phyloP scores from a whole-genome alignment of 2,888 invertebrate genomes.

The Ectropis crepuscularia region DNA sequence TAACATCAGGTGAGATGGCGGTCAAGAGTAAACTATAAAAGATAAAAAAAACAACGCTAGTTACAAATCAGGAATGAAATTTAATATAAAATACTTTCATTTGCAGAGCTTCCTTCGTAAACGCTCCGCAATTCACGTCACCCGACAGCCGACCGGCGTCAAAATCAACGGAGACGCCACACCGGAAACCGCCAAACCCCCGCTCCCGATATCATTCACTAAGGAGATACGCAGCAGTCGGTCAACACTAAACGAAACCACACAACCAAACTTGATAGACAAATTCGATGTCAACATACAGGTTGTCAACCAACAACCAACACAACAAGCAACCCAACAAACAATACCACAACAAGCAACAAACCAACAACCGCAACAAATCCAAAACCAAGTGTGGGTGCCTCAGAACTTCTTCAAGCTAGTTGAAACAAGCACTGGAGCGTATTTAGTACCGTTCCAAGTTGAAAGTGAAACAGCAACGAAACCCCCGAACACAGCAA shows the following conservation, averaged over 20 bases:
- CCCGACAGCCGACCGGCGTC: conserved; percentile 52
- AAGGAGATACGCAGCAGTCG: conserved; percentile 46
- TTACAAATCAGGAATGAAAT: conserved; percentile 33
- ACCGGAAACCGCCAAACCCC: conserved; percentile 45
- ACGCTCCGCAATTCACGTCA: conserved; percentile 35
- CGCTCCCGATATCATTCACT: conserved; percentile 63
- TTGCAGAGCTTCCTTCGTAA: conserved; percentile 47
- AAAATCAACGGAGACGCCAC: conserved; percentile 48
- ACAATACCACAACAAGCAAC: neutral
- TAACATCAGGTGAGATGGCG: too few species aligned
- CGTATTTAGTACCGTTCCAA: conserved; percentile 55
- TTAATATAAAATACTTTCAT: neutral
- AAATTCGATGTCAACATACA: conserved; percentile 44
- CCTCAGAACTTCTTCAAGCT: conserved; percentile 50
- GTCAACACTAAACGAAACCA: conserved; percentile 25
- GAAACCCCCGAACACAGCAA: conserved; percentile 32
- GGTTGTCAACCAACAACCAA: neutral
- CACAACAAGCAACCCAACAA: conserved; percentile 5
- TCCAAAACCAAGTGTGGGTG: neutral
- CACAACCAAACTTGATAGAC: conserved; percentile 11
- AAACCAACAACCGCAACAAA: neutral
- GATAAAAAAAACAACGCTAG: too few species aligned
- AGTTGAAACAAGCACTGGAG: conserved; percentile 56
- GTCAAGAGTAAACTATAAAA: too few species aligned
- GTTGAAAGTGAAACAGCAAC: conserved; percentile 45